These are phyloP conservation scores for Microchrysa polita DNA, from an alignment of 2,888 invertebrate species.

Conservation along the genomic window DNA sequence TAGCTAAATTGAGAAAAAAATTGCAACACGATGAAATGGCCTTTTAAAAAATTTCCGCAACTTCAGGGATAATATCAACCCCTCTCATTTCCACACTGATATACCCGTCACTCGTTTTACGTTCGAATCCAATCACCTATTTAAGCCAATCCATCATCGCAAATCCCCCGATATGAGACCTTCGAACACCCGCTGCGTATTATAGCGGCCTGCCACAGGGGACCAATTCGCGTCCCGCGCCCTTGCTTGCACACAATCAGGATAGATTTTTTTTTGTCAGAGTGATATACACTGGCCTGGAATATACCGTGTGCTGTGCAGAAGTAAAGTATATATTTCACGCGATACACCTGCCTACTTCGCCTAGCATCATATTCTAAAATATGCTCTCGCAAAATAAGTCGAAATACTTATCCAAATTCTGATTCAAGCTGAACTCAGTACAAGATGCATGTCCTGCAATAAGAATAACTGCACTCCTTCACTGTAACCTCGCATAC, in stretches of 20 bases:
- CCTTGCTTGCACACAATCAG: background rate
- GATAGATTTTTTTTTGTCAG: conserved; percentile 19
- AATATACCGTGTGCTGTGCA: background rate
- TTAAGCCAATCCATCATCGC: conserved; percentile 54
- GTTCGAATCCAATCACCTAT: conserved; percentile 53
- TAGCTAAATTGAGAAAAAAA: too few species aligned
- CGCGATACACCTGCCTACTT: conserved; percentile 16
- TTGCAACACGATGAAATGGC: conserved; percentile 26
- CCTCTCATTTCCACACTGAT: background rate
- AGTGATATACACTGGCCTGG: background rate
- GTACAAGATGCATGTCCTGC: conserved; percentile 45
- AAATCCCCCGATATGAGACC: conserved; percentile 54
- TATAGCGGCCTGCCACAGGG: conserved; percentile 65
- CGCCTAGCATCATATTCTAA: background rate
- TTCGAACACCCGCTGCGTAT: conserved; percentile 60
- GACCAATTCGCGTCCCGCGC: conserved; percentile 61
- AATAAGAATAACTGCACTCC: conserved; percentile 21
- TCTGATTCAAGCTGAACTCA: conserved; percentile 36
- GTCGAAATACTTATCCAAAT: background rate
- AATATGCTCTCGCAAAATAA: background rate
- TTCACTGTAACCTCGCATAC: background rate
- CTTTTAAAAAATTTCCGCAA: conserved; percentile 47
- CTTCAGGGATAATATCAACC: background rate
- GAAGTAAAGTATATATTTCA: conserved; percentile 36
- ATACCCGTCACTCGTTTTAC: conserved; percentile 13